Evolutionary conservation across 2,797 vertebrate genomes (phyloP).

Genomic region (Hypotaenidia philippensis): DNA sequence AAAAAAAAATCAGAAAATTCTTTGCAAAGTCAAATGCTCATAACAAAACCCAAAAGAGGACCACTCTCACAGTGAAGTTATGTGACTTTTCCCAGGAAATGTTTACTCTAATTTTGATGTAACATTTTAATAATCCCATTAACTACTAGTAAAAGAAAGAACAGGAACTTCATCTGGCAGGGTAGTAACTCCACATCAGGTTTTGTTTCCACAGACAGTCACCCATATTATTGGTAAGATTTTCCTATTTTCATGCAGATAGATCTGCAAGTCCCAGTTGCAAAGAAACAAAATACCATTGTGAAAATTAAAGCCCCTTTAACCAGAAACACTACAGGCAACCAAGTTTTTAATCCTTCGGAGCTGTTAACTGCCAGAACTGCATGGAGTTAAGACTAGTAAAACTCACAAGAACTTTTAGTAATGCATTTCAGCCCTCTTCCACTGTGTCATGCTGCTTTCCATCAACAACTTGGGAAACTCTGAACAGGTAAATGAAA

Average conservation of each 20-base stretch:
- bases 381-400: background rate
- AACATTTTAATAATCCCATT: slow-evolving; percentile 25
- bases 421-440: background rate
- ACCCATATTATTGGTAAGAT: background rate
- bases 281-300: background rate
- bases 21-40: slow-evolving; percentile 45
- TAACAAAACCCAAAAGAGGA: slow-evolving; percentile 2
- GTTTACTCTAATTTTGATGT: slow-evolving; percentile 36
- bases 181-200: background rate
- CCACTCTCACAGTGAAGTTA: slow-evolving; percentile 39
- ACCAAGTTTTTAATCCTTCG: background rate
- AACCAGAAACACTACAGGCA: slow-evolving; percentile 13
- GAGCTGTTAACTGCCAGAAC: background rate
- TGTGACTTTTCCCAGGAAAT: slow-evolving; percentile 48
- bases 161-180: slow-evolving; percentile 8
- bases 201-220: slow-evolving; percentile 10
- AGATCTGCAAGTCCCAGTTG: background rate
- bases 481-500: background rate
- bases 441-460: background rate
- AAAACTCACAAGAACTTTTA: background rate
- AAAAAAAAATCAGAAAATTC: slow-evolving; percentile 46
- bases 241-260: background rate
- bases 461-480: background rate
- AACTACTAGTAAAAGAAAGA: slow-evolving; percentile 39
- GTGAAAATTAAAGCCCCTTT: slow-evolving; percentile 20